These are phyloP conservation scores for Xiphorhynchus elegans DNA, from an alignment of 2,113 vertebrate genomes.

Conservation along the genomic window DNA sequence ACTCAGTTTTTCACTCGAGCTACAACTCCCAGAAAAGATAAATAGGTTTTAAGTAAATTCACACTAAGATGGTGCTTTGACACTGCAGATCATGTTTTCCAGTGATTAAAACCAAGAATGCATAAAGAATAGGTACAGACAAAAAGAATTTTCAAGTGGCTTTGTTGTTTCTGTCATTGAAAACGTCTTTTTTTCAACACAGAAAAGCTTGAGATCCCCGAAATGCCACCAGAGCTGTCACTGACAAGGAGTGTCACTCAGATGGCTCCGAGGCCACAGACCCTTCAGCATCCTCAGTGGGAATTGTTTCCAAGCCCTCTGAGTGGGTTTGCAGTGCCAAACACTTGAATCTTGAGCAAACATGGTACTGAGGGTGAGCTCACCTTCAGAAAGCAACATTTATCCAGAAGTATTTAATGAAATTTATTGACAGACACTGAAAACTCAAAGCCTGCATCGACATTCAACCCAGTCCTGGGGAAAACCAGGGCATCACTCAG, in stretches of 20 bases:
- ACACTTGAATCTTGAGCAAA: neutral
- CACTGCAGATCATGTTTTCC: neutral
- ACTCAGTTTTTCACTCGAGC: neutral
- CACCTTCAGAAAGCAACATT: neutral
- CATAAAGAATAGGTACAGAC: neutral
- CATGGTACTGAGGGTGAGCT: fast-evolving
- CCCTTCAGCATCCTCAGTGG: neutral
- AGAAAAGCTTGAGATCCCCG: neutral
- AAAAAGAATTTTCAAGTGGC: neutral
- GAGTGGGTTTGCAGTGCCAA: neutral
- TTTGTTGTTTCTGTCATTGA: neutral
- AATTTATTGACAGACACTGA: neutral
- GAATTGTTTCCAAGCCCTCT: neutral
- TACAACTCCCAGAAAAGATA: neutral
- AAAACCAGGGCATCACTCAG: neutral
- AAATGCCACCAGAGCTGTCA: neutral
- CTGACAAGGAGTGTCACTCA: neutral
- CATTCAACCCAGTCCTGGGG: neutral
- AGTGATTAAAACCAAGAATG: neutral
- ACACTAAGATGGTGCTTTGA: neutral
- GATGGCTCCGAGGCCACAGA: neutral
- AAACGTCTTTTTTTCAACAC: fast-evolving
- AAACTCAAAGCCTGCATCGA: neutral
- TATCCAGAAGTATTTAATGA: neutral
- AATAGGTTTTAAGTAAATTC: neutral